Evolutionary conservation across 2,797 vertebrate genomes (phyloP), one percentile per base, ranked within the genome.

Genomic region (Sebastes trivittatus): DNA sequence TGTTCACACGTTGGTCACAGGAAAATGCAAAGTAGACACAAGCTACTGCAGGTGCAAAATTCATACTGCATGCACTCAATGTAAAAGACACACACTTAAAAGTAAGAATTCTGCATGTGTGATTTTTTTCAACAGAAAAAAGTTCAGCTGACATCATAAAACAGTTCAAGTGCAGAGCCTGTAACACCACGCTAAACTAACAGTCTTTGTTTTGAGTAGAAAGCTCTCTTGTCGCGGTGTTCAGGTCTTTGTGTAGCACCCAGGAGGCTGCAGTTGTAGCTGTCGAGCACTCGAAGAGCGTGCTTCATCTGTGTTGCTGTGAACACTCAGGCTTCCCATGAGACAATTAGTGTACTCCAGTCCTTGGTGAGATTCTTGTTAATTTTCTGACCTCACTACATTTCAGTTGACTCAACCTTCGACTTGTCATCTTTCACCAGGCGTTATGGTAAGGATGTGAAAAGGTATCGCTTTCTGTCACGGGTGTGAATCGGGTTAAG

Each of bases 11-110:
- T 29, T 29, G 13, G 58, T 69, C 72, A 68, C 20, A 23, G 71
- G 38, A 56, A 82, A 64, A 74, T 61, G 66, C 67, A 74, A 67
- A 72, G 62, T 46, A 79, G 59, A 42, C 27, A 32, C 22, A n/a
- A 60, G 52, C 13, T 68, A 3, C 67, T 70, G 68, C 80, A 70
- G 63, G 82, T 86, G 77, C 14, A 27, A 11, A 61, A 61, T 4
- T 23, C 25, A 30, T 4, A 11, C 46, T 27, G 52, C n/a, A 27
- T 23, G 55, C 34, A 18, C 29, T 61, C 20, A 23, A 38, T 42
- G 16, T 38, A 16, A 2, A n/a, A n/a, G 29, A 38, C 16, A 29
- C 38, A 22, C 9, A 16, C 13, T 20, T 52, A 6, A 6, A 34
- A 56, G 16, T 13, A 11, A 20, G 11, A n/a, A 11, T 13, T 63